Conservation (phyloP, 2,113 vertebrate species). For the Psittacula cyanocephala region DNA sequence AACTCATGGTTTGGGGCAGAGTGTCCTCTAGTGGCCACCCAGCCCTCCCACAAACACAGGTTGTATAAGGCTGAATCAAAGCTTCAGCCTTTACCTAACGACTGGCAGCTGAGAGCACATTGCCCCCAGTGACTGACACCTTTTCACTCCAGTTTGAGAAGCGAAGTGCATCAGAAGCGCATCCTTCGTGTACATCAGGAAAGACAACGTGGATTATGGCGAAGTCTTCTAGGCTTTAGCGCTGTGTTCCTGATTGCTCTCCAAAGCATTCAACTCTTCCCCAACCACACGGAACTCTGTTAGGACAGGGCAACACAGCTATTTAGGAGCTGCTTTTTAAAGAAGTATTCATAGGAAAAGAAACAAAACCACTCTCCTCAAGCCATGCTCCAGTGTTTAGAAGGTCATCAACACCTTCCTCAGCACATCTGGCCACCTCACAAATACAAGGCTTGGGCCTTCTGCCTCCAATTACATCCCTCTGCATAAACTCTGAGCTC, state of each 20-base stretch:
- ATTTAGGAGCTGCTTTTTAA: background rate
- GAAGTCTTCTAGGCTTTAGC: background rate
- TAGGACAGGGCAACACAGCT: background rate
- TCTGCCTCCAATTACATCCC: background rate
- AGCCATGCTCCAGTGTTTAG: fast-evolving
- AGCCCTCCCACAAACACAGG: background rate
- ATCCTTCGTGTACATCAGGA: fast-evolving
- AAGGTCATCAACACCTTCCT: background rate
- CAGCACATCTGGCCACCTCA: background rate
- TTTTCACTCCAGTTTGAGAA: background rate
- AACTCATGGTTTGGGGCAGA: background rate
- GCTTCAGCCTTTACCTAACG: background rate
- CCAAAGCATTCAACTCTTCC: fast-evolving
- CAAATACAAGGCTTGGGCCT: fast-evolving
- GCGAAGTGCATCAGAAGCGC: background rate
- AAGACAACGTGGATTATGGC: fast-evolving
- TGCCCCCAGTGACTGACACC: background rate
- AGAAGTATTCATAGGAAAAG: background rate
- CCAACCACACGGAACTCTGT: background rate
- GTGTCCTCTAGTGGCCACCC: slow-evolving; percentile 48
- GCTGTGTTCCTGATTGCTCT: fast-evolving
- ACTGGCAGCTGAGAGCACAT: background rate
- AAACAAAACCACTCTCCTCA: background rate
- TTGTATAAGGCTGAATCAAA: fast-evolving
- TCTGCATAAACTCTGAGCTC: background rate